Evolutionary conservation across 2,113 vertebrate species (phyloP).

Genomic region (Lepisosteus oculatus): DNA sequence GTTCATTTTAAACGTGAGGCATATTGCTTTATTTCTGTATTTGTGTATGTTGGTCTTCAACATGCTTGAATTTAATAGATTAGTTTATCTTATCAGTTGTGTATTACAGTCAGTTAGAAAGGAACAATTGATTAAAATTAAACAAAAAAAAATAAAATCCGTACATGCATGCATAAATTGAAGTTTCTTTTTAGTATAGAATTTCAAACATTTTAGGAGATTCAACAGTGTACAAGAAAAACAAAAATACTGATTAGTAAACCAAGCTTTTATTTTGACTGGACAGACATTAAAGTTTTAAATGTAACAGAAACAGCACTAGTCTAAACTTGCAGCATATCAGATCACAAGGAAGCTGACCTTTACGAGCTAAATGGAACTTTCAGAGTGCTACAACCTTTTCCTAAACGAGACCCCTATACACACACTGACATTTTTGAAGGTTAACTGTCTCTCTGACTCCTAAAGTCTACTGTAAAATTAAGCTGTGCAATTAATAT

Average conservation of each 20-base stretch:
- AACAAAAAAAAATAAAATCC: neutral
- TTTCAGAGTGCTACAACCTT: slow-evolving; percentile 5
- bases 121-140: neutral
- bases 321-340: neutral
- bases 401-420: neutral
- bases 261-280: too few relatives aligned
- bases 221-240: neutral
- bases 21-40: too few relatives aligned
- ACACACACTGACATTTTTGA: slow-evolving; percentile 10
- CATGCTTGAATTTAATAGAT: too few relatives aligned
- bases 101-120: too few relatives aligned
- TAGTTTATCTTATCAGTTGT: too few relatives aligned
- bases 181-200: neutral
- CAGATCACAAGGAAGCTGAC: slow-evolving; percentile 3
- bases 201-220: neutral
- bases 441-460: neutral
- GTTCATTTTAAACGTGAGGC: too few relatives aligned
- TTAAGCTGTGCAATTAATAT: neutral
- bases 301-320: neutral
- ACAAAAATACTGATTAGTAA: neutral
- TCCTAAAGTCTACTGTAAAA: neutral
- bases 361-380: neutral
- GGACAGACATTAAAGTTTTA: neutral
- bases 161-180: neutral
- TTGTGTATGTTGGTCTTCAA: too few relatives aligned